These are phyloP conservation scores for Emmelina monodactyla DNA, from an alignment of 2,888 invertebrate species.

Conservation along the genomic window DNA sequence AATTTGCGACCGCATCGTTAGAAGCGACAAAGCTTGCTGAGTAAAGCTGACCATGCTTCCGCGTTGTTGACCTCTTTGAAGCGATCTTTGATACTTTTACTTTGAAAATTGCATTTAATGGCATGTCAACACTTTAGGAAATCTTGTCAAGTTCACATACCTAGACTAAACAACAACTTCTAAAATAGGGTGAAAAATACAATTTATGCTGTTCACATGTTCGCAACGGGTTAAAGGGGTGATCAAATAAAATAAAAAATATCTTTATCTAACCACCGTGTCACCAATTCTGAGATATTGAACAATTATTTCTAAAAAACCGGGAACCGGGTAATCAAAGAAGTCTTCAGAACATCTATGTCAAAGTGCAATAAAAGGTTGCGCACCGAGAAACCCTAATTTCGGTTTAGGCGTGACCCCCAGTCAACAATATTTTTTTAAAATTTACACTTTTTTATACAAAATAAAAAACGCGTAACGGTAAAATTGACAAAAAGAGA, in stretches of 20 bases:
- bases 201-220: conserved; percentile 41
- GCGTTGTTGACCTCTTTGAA: conserved; percentile 41
- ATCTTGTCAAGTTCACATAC: no score
- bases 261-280: conserved; percentile 53
- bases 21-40: conserved; percentile 16
- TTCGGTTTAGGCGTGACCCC: conserved; percentile 61
- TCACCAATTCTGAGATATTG: conserved; percentile 47
- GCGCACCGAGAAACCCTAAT: conserved; percentile 54
- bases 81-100: no score
- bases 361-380: conserved; percentile 62
- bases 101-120: no score
- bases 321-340: conserved; percentile 48
- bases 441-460: conserved; percentile 49
- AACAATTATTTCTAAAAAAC: conserved; percentile 41
- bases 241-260: conserved; percentile 28
- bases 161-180: no score
- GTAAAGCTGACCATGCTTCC: conserved; percentile 46
- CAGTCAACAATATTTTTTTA: conserved; percentile 53
- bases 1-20: conserved; percentile 45
- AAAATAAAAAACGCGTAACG: conserved; percentile 44
- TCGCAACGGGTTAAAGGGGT: conserved; percentile 42
- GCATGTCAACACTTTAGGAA: no score
- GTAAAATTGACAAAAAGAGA: conserved; percentile 43
- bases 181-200: conserved; percentile 19
- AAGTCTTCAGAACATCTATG: conserved; percentile 40